Evolutionary conservation across 1,140 invertebrate genomes (phyloP), one percentile per base, ranked within the genome.

Genomic region (Zaprionus ghesquierei): DNA sequence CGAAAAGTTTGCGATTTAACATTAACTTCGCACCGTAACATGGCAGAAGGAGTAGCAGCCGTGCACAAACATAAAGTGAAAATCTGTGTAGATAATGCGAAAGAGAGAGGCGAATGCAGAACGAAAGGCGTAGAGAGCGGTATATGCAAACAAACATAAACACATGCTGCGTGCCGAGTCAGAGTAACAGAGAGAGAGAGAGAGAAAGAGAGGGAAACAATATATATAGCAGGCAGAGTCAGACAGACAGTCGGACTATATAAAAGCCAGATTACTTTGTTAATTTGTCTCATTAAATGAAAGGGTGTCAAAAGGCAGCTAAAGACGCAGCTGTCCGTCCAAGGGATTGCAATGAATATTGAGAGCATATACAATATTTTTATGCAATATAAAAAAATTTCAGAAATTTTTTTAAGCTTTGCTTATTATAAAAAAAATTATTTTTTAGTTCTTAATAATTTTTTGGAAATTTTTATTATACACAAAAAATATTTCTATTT

Each of bases 51-150:
- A 38, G 35, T 15, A 15, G 20, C 46, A 66, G 62, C n/a, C n/a
- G n/a, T n/a, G n/a, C 18, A 72, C 27, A 23, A 60, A 64, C 23
- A 68, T 60, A 60, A 72, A 72, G 63, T 72, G 69, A 72, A 72
- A 60, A 55, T 72, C 69, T 55, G 63, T 72, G 69, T 72, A 68
- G 55, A 68, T 68, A 58, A 50, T 23, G 53, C 53, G 41, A n/a
- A n/a, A n/a, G n/a, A n/a, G n/a, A n/a, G n/a, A 12, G 55, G 18
- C 8, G 8, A 22, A 22, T 46, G 41, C 49, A 29, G 15, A 60
- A 54, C 5, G 23, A n/a, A 38, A 31, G 15, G 51, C 9, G 27
- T 0, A 29, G 27, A 2, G 25, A 5, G 49, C 33, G 23, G 44
- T n/a, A n/a, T 15, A n/a, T 41, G 33, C 5, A 23, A 25, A 38